A percentile compares a stretch with the other conserved stretches of the same genome.
These are phyloP conservation scores for Nothoprocta perdicaria DNA, from an alignment of 2,113 vertebrate genomes.

Conservation along the genomic window DNA sequence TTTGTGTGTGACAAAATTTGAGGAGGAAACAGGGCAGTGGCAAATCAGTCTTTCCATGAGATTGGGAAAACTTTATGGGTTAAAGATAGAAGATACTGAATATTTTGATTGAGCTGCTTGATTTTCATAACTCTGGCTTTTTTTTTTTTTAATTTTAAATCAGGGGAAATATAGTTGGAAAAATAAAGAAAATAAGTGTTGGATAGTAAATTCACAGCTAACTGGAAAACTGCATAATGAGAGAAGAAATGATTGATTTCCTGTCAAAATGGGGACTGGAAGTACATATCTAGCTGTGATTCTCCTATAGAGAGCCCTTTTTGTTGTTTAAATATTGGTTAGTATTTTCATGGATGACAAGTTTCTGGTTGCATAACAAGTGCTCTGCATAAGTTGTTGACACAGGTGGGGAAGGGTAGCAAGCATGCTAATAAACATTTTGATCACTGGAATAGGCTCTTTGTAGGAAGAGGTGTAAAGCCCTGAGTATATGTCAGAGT, in stretches of 20 bases:
- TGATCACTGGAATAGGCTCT: neutral
- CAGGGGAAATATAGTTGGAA: neutral
- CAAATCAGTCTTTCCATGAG: neutral
- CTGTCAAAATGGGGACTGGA: neutral
- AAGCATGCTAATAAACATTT: neutral
- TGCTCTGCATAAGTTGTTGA: neutral
- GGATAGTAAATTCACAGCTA: neutral
- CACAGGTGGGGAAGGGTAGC: neutral
- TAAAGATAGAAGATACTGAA: neutral
- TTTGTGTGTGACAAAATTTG: neutral
- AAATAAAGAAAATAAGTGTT: neutral
- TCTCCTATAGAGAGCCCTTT: neutral
- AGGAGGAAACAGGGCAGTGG: neutral
- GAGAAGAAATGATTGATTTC: slow-evolving; percentile 5
- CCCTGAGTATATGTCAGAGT: neutral
- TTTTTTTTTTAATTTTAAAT: neutral
- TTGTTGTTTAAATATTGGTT: neutral
- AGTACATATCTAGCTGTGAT: neutral
- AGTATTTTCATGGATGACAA: neutral
- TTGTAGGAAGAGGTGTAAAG: neutral
- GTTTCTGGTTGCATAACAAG: neutral
- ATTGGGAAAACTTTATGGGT: neutral
- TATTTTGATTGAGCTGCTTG: neutral
- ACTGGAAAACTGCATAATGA: neutral
- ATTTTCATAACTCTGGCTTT: neutral